Evolutionary conservation across 2,797 vertebrate genomes (phyloP).

Genomic region (Protosalanx chinensis): DNA sequence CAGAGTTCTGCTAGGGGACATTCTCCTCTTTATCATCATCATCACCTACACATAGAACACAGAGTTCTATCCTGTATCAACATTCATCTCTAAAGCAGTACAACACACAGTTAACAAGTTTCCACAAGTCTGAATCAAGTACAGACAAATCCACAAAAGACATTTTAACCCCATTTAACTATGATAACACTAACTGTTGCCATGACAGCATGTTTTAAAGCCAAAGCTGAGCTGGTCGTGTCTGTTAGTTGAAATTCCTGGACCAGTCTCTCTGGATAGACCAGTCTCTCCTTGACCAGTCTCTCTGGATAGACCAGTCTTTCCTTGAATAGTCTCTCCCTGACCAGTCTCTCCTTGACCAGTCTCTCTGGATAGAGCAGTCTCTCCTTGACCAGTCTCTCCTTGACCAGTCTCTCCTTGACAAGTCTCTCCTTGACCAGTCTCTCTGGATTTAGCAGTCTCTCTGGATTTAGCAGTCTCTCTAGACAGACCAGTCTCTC

Average conservation of each 20-base stretch:
- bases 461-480: no score
- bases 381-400: no score
- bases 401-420: no score
- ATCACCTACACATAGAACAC: conserved; percentile 57
- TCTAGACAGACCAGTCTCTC: no score
- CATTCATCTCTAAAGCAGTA: conserved; percentile 52
- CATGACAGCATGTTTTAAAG: conserved; percentile 69
- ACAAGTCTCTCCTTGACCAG: no score
- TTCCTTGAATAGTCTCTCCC: no score
- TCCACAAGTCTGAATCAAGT: conserved; percentile 55
- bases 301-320: no score
- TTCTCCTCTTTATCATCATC: conserved; percentile 27
- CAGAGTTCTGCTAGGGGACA: conserved; percentile 3
- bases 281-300: conserved; percentile 57
- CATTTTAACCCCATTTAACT: conserved; percentile 23
- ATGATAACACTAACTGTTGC: conserved; percentile 34
- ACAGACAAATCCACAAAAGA: conserved; percentile 48
- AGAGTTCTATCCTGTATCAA: conserved; percentile 55
- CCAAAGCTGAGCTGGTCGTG: conserved; percentile 75
- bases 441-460: no score
- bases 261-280: conserved; percentile 41
- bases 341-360: no score
- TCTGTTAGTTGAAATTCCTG: conserved; percentile 8
- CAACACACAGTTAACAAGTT: conserved; percentile 59
- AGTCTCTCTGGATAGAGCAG: no score